Evolutionary conservation across 2,113 vertebrate species (phyloP).

Genomic region (Potamarius usumacintae): DNA sequence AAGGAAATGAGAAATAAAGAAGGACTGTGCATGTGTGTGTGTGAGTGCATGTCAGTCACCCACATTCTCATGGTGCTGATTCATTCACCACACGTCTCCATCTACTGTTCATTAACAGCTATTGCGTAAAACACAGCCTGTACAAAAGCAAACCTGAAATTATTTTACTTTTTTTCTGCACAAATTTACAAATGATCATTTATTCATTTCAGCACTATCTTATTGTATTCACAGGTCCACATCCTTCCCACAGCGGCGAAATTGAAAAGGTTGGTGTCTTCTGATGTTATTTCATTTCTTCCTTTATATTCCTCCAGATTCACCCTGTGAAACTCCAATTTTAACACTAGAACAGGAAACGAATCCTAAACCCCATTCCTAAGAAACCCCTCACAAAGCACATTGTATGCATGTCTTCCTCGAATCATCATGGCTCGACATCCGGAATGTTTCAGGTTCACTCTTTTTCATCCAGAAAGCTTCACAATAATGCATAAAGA

Average conservation of each 20-base stretch:
- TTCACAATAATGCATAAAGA: not conserved
- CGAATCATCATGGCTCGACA: not conserved
- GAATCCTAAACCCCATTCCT: not conserved
- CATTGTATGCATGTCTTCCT: too few species aligned
- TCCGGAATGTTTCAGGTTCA: not conserved
- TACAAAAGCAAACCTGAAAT: not conserved
- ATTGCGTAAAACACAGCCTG: slow-evolving; percentile 55
- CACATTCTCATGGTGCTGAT: slow-evolving; percentile 58
- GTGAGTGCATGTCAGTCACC: slow-evolving; percentile 54
- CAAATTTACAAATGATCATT: not conserved
- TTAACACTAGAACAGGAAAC: not conserved
- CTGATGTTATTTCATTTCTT: not conserved
- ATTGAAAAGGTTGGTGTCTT: slow-evolving; percentile 73
- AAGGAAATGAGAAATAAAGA: not conserved
- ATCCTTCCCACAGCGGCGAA: slow-evolving; percentile 71
- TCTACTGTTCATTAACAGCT: slow-evolving; percentile 71
- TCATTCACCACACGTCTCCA: slow-evolving; percentile 71
- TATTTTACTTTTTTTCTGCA: not conserved
- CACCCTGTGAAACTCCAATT: not conserved
- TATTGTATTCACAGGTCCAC: slow-evolving; percentile 65
- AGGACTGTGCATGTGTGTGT: slow-evolving; percentile 30
- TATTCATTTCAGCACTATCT: too few species aligned
- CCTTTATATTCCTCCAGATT: not conserved
- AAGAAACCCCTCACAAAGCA: not conserved
- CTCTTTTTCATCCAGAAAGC: not conserved